Conservation (phyloP, 2,888 invertebrate genomes). For the Arctia plantaginis region DNA sequence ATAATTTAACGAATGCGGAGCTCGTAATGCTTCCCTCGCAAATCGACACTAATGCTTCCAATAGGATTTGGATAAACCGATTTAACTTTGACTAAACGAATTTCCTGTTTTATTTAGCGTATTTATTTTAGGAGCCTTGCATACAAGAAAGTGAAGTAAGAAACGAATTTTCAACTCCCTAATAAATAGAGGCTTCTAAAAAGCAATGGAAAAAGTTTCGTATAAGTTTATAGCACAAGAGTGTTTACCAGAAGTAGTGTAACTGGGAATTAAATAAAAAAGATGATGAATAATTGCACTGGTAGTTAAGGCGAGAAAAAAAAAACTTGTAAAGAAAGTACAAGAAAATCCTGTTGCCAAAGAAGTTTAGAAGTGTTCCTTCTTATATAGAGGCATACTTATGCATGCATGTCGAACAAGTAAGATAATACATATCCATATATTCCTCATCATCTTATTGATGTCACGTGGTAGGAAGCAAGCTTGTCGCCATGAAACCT, state of each 20-base stretch:
- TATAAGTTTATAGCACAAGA: not conserved
- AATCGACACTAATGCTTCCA: conserved; percentile 50
- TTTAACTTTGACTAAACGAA: conserved; percentile 52
- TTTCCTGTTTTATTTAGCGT: conserved; percentile 46
- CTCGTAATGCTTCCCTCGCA: conserved; percentile 33
- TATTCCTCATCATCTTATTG: not conserved
- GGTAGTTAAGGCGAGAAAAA: not conserved
- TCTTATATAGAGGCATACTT: too few relatives aligned
- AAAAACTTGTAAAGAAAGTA: not conserved
- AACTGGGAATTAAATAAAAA: not conserved
- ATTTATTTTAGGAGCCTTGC: conserved; percentile 26
- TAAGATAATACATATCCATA: too few relatives aligned
- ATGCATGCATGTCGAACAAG: too few relatives aligned
- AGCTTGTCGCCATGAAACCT: not conserved
- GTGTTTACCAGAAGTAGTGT: not conserved
- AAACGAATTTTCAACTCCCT: not conserved
- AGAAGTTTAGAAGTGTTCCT: not conserved
- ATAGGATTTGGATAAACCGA: conserved; percentile 52
- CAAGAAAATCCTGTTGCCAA: too few relatives aligned
- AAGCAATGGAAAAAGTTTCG: not conserved
- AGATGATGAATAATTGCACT: not conserved
- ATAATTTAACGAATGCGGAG: conserved; percentile 16
- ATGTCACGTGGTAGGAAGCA: not conserved
- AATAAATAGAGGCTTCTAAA: not conserved
- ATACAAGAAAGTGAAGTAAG: not conserved